These are phyloP conservation scores for Tridacna gigas DNA, from an alignment of 2,888 invertebrate genomes.

Conservation along the genomic window DNA sequence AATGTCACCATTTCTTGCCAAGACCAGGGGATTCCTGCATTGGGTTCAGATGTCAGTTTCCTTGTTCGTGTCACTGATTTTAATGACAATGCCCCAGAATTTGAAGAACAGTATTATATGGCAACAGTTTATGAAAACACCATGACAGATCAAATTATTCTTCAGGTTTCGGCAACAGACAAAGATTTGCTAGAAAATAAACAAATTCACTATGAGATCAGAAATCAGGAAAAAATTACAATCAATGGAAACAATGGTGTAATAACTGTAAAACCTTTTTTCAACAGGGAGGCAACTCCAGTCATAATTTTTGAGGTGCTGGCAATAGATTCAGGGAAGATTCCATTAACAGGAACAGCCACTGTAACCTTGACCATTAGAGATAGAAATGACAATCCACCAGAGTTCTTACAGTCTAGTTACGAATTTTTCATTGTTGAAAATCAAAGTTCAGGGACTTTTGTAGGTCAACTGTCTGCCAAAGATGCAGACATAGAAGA, in stretches of 20 bases:
- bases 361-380: slow-evolving; percentile 62
- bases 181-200: slow-evolving; percentile 82
- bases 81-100: slow-evolving; percentile 96
- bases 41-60: slow-evolving; percentile 69
- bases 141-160: slow-evolving; percentile 87
- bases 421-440: slow-evolving; percentile 63
- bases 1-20: slow-evolving; percentile 85
- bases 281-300: slow-evolving; percentile 72
- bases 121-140: slow-evolving; percentile 71
- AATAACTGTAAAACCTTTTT: slow-evolving; percentile 60
- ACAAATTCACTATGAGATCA: slow-evolving; percentile 62
- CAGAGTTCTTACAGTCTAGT: slow-evolving; percentile 51
- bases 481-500: slow-evolving; percentile 68
- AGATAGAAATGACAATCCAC: slow-evolving; percentile 69
- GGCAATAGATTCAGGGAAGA: slow-evolving; percentile 60
- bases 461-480: slow-evolving; percentile 57
- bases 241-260: slow-evolving; percentile 63
- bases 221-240: slow-evolving; percentile 42
- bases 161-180: slow-evolving; percentile 93
- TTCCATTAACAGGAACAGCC: slow-evolving; percentile 68
- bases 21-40: slow-evolving; percentile 86
- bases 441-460: slow-evolving; percentile 58
- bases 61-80: slow-evolving; percentile 89
- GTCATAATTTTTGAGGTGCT: slow-evolving; percentile 60
- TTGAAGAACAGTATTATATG: slow-evolving; percentile 85